Evolutionary conservation across 2,113 vertebrate species (phyloP).

Genomic region (Lathamus discolor): DNA sequence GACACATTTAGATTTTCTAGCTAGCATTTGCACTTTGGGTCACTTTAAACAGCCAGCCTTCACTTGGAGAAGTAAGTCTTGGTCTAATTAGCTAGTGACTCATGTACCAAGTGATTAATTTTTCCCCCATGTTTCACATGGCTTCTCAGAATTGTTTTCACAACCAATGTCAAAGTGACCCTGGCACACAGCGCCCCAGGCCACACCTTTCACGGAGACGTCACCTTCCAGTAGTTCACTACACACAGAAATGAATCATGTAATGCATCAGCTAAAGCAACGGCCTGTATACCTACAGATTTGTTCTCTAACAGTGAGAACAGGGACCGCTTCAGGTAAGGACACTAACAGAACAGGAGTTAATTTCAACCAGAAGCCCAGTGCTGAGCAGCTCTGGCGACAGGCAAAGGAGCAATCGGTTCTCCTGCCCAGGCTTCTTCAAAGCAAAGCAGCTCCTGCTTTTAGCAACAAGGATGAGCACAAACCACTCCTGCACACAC

Average conservation of each 20-base stretch:
- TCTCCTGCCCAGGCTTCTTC: background rate
- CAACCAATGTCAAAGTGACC: background rate
- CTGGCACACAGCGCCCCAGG: background rate
- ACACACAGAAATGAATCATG: background rate
- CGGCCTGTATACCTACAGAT: background rate
- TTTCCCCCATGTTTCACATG: background rate
- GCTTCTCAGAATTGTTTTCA: background rate
- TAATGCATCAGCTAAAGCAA: background rate
- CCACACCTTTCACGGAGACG: background rate
- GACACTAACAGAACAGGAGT: background rate
- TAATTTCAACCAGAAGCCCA: background rate
- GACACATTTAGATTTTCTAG: background rate
- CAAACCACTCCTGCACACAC: background rate
- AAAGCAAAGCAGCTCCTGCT: background rate
- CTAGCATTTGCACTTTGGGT: background rate
- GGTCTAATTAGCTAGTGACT: conserved; percentile 17
- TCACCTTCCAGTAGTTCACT: background rate
- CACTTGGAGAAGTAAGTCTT: background rate
- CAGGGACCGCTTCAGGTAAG: background rate
- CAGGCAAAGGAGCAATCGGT: background rate
- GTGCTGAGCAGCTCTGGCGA: background rate
- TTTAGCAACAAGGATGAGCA: background rate
- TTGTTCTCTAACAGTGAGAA: background rate
- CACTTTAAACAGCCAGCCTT: background rate
- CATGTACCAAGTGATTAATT: background rate